A percentile compares a stretch with the other conserved stretches of the same genome.
Conservation (phyloP, 2,113 vertebrate species). For the Hiodon alosoides region DNA sequence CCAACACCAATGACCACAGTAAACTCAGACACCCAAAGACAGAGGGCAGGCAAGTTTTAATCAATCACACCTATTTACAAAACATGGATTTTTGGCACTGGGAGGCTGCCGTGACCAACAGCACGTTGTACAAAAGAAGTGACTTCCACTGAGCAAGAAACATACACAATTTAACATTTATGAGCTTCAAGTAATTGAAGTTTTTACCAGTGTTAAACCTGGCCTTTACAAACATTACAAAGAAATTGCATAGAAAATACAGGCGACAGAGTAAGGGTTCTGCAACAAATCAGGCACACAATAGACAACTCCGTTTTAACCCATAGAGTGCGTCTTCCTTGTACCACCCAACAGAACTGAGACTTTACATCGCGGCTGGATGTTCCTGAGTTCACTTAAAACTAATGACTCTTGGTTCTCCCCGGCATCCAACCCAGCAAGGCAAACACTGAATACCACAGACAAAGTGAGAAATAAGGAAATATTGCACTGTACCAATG, state of each 20-base stretch:
- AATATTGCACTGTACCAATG: too few relatives aligned
- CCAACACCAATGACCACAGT: too few relatives aligned
- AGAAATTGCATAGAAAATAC: constrained; percentile 33
- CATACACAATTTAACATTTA: constrained; percentile 22
- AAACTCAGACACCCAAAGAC: neutral
- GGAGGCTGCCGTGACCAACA: neutral
- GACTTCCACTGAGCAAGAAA: constrained; percentile 4
- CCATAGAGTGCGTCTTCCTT: neutral
- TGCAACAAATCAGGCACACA: neutral
- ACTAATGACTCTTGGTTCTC: neutral
- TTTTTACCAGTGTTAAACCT: constrained; percentile 26
- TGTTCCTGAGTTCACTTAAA: neutral
- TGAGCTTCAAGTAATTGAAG: constrained; percentile 32
- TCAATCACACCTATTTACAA: constrained; percentile 7
- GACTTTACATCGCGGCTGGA: neutral
- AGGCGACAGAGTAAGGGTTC: neutral
- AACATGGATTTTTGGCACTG: neutral
- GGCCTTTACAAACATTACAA: constrained; percentile 26
- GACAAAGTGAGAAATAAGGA: too few relatives aligned
- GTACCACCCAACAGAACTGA: neutral
- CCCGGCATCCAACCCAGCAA: neutral
- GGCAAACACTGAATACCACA: neutral
- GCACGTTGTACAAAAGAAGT: neutral
- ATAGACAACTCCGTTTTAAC: neutral
- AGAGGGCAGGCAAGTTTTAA: neutral